phyloP scores from a whole-genome alignment of 1,140 invertebrate genomes.

The Lordiphosa mommai region DNA sequence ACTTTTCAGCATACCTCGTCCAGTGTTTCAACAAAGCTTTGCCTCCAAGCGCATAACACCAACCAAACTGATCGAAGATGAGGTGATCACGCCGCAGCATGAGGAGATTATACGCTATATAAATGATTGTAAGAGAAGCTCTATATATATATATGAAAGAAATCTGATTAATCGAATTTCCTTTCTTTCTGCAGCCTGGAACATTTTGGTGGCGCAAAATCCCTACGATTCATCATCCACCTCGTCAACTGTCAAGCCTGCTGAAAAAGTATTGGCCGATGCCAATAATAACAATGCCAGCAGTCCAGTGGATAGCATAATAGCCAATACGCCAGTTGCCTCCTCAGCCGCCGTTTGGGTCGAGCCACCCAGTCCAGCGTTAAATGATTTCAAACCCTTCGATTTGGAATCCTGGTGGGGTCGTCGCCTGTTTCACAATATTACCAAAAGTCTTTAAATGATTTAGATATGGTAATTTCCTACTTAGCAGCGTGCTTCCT shows the following conservation, averaged over 20 bases:
- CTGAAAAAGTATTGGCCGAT: constrained; percentile 48
- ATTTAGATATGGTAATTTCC: constrained; percentile 9
- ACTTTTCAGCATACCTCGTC: constrained; percentile 79
- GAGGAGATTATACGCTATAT: constrained; percentile 81
- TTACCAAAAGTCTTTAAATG: constrained; percentile 85
- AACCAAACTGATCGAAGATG: constrained; percentile 72
- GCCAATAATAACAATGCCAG: constrained; percentile 65
- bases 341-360: constrained; percentile 84
- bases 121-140: constrained; percentile 65
- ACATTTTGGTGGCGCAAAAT: constrained; percentile 75
- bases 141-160: background rate
- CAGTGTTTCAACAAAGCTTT: constrained; percentile 80
- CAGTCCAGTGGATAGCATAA: constrained; percentile 55
- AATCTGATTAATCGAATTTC: background rate
- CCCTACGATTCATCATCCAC: constrained; percentile 63
- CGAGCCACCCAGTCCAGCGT: constrained; percentile 84
- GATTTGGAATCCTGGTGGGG: constrained; percentile 94
- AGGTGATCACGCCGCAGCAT: constrained; percentile 79
- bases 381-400: constrained; percentile 91
- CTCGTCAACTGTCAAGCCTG: constrained; percentile 30
- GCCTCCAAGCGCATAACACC: constrained; percentile 65
- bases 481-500: constrained; percentile 21
- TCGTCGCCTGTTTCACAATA: constrained; percentile 89
- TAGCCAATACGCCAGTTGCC: constrained; percentile 39
- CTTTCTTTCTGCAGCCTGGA: constrained; percentile 55